These are phyloP conservation scores for Candidula unifasciata DNA, from an alignment of 2,888 invertebrate genomes.

Conservation along the genomic window DNA sequence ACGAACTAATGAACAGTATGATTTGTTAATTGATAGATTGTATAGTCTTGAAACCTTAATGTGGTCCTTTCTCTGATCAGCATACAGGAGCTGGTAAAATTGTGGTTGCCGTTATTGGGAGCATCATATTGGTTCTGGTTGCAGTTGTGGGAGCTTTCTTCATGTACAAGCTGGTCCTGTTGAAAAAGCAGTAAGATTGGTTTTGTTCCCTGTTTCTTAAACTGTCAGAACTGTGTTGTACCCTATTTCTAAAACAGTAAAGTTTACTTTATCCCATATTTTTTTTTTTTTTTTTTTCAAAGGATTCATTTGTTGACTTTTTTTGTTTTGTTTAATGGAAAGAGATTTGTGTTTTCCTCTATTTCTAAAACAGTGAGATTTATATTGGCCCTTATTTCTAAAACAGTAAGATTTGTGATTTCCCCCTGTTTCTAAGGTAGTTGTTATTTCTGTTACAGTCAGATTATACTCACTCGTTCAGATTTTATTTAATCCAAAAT, in stretches of 20 bases:
- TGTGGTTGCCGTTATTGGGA: constrained; percentile 59
- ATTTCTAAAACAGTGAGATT: too few relatives aligned
- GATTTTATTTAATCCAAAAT: too few relatives aligned
- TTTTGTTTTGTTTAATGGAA: too few relatives aligned
- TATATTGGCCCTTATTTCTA: neutral
- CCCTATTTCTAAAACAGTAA: neutral
- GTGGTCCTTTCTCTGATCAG: neutral
- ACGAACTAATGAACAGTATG: too few relatives aligned
- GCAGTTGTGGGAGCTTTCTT: constrained; percentile 63
- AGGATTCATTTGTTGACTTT: too few relatives aligned
- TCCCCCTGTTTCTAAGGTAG: too few relatives aligned
- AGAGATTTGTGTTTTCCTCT: constrained; percentile 54
- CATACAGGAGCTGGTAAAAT: constrained; percentile 37
- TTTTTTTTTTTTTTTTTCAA: too few relatives aligned
- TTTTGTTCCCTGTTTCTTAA: constrained; percentile 36
- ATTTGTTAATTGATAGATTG: too few relatives aligned
- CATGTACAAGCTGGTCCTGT: constrained; percentile 65
- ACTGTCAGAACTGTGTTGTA: neutral
- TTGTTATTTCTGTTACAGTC: neutral
- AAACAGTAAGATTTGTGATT: neutral
- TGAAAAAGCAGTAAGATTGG: constrained; percentile 66
- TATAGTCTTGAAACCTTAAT: too few relatives aligned
- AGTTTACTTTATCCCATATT: too few relatives aligned
- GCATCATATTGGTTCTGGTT: constrained; percentile 59
- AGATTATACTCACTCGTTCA: too few relatives aligned